A percentile compares a stretch with the other conserved stretches of the same genome.
phyloP scores from a whole-genome alignment of 2,888 invertebrate genomes.

The Xestia ashworthii region DNA sequence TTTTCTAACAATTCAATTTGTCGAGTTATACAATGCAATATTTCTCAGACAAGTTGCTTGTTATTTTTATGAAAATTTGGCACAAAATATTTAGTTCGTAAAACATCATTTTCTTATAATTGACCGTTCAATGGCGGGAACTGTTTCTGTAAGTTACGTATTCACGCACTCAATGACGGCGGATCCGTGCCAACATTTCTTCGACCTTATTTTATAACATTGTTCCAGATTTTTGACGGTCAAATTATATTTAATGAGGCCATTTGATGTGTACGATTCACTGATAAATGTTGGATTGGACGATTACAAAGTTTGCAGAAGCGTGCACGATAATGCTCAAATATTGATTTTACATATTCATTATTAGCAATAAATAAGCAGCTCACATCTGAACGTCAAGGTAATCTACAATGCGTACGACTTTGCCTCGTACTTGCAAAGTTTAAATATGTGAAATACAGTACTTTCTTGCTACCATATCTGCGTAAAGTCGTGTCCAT shows the following conservation, averaged over 20 bases:
- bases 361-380: slow-evolving; percentile 5
- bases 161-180: slow-evolving; percentile 72
- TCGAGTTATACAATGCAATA: slow-evolving; percentile 31
- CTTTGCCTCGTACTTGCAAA: background rate
- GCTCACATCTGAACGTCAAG: background rate
- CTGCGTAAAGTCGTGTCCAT: slow-evolving; percentile 74
- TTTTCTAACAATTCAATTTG: slow-evolving; percentile 17
- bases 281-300: slow-evolving; percentile 38
- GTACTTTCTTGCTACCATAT: slow-evolving; percentile 74
- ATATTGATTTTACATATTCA: slow-evolving; percentile 44
- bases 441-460: background rate
- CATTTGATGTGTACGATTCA: slow-evolving; percentile 50
- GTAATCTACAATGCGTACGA: background rate
- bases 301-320: slow-evolving; percentile 43
- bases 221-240: slow-evolving; percentile 86
- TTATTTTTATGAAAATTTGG: slow-evolving; percentile 68
- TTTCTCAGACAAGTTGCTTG: slow-evolving; percentile 47
- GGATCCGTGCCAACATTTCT: slow-evolving; percentile 86
- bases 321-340: slow-evolving; percentile 9
- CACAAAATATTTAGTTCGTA: slow-evolving; percentile 64
- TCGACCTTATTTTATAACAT: slow-evolving; percentile 83
- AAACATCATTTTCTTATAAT: slow-evolving; percentile 77
- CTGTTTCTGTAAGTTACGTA: slow-evolving; percentile 65
- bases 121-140: slow-evolving; percentile 77
- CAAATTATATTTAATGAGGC: slow-evolving; percentile 83